Base-by-base conservation (phyloP, 2,113 vertebrate genomes). In the Odocoileus virginianus region DNA sequence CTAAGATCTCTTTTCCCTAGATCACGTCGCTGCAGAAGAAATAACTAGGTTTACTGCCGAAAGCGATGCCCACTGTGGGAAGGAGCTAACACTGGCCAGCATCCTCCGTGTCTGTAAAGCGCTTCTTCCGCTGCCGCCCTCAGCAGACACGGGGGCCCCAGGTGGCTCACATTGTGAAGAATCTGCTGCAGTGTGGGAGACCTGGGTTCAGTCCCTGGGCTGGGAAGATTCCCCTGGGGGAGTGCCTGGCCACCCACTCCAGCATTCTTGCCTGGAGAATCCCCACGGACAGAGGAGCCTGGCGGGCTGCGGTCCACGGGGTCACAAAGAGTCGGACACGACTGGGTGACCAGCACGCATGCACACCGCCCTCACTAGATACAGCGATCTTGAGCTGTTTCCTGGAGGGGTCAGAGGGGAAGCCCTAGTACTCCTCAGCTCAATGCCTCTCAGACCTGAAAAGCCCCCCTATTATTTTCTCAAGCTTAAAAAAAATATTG, bases 331-430 rank as follows among this genome's bases (percentile, higher is more conserved):
- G n/a, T 5, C 3, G 2, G 5, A 5, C n/a, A 23, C 4, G 9
- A 36, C 67, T 71, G 21, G 36, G 67, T n/a, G 1, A 12, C 67
- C 13, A 40, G 25, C 19, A 12, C 0, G 2, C 1, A 23, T 2
- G n/a, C 67, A 23, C 12, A 2, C 14, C 4, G 1, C 12, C 15
- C 21, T 58, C 7, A n/a, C n/a, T 33, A 33, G 28, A 30, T 12
- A 40, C 0, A 4, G 6, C 0, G 2, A 2, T 5, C 7, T 1
- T 27, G 43, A 33, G 3, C 15, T 15, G 12, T 71, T 88, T 17
- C 50, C 25, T 5, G 15, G 4, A 43, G 27, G 15, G 23, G 55
- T 67, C 36, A 23, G 6, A 92, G 7, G 17, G 11, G 45, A 93
- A 67, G 3, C n/a, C 6, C 3, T 9, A 40, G 19, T 3, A 7